Percentiles rank a stretch among this genome's conserved stretches.
These are phyloP conservation scores for Helarctos malayanus DNA, from an alignment of 2,797 vertebrate genomes.

Conservation along the genomic window DNA sequence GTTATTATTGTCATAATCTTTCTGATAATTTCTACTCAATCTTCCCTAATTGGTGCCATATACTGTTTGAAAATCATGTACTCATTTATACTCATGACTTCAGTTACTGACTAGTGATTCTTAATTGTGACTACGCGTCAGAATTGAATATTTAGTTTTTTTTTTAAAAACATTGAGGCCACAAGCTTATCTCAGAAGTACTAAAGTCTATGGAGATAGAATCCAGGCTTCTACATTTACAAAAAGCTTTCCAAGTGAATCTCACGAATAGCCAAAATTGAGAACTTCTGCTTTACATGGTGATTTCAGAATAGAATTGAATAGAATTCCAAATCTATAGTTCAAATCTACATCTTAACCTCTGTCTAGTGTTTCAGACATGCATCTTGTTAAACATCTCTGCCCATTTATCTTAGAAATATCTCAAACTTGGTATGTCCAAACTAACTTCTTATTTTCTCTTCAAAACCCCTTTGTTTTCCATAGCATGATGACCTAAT, in stretches of 20 bases:
- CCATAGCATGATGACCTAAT: not conserved
- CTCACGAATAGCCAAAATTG: not conserved
- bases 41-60: not conserved
- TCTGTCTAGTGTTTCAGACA: not conserved
- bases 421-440: not conserved
- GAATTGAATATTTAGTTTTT: conserved; percentile 6
- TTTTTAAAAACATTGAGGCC: conserved; percentile 27
- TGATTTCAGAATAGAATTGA: not conserved
- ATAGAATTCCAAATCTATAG: not conserved
- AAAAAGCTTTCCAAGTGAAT: not conserved
- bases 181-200: conserved; percentile 14
- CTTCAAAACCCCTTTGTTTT: conserved; percentile 34
- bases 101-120: not conserved
- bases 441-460: not conserved
- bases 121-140: conserved; percentile 3
- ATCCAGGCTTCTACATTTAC: not conserved
- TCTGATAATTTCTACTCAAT: conserved; percentile 20
- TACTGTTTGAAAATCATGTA: conserved; percentile 46
- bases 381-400: not conserved
- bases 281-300: conserved; percentile 9
- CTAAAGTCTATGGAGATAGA: not conserved
- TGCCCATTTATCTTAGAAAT: not conserved
- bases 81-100: not conserved
- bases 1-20: not conserved
- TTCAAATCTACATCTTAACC: not conserved